phyloP scores from a whole-genome alignment of 64 coral and sea anemone species.

The Trachythela sp. region DNA sequence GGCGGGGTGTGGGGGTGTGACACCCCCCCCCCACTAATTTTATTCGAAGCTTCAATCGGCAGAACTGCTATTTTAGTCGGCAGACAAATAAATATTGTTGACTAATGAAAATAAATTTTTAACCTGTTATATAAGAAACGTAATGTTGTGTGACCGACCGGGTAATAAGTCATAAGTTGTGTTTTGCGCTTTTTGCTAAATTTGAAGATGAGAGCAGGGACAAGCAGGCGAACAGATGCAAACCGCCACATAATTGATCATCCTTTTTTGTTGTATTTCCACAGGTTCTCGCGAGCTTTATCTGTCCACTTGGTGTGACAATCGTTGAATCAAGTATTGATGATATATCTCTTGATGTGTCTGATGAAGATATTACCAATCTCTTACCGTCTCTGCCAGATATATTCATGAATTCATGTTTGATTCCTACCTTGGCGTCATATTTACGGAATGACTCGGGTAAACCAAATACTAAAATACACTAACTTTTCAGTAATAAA shows the following conservation, averaged over 20 bases:
- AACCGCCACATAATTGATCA: neutral
- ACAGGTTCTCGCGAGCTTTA: slow-evolving; percentile 79
- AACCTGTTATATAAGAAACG: too few species aligned
- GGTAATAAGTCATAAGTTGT: too few species aligned
- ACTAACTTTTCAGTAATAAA: too few species aligned
- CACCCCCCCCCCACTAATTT: too few species aligned
- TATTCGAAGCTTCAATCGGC: too few species aligned
- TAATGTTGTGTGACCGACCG: too few species aligned
- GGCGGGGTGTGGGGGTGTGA: too few species aligned
- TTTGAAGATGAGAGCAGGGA: too few species aligned
- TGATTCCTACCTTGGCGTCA: slow-evolving; percentile 81
- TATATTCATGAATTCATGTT: slow-evolving; percentile 66
- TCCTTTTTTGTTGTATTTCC: neutral
- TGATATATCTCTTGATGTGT: neutral
- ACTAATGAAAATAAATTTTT: neutral
- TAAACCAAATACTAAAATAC: slow-evolving; percentile 28
- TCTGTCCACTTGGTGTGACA: slow-evolving; percentile 48
- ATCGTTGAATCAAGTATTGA: neutral
- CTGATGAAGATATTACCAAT: slow-evolving; percentile 16
- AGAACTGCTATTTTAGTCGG: too few species aligned
- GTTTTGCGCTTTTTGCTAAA: too few species aligned
- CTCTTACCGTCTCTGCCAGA: slow-evolving; percentile 46
- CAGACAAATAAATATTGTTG: too few species aligned
- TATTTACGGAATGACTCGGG: slow-evolving; percentile 97
- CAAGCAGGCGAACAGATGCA: too few species aligned